Conservation (phyloP, 1,140 invertebrate genomes). For the Ostrea denselamellosa region DNA sequence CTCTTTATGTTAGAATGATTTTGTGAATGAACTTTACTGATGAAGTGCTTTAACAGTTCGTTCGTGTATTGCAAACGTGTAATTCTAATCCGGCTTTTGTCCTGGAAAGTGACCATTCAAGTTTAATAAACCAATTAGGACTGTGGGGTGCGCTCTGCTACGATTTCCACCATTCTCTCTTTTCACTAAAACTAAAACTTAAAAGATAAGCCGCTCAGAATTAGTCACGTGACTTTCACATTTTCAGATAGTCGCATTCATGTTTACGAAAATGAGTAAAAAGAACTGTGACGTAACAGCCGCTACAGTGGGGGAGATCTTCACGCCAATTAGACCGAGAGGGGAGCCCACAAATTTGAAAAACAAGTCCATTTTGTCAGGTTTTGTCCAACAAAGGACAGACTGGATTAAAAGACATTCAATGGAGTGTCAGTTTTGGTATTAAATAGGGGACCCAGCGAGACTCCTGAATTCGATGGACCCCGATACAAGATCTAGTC, state of each 20-base stretch:
- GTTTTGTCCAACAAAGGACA: constrained; percentile 46
- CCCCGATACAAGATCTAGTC: constrained; percentile 36
- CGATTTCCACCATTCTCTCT: not conserved
- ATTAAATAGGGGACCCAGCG: constrained; percentile 49
- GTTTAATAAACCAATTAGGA: constrained; percentile 34
- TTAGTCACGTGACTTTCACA: constrained; percentile 37
- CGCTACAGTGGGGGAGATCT: not conserved
- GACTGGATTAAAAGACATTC: constrained; percentile 53
- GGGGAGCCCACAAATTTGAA: constrained; percentile 46
- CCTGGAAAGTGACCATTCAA: constrained; percentile 1
- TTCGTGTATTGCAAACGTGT: not conserved
- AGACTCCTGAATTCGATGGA: constrained; percentile 44
- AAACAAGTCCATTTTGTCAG: constrained; percentile 53
- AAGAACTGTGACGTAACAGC: constrained; percentile 20
- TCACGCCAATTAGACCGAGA: constrained; percentile 35
- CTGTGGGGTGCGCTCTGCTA: constrained; percentile 4
- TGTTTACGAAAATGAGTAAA: not conserved
- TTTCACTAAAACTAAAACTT: constrained; percentile 13
- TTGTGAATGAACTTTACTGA: constrained; percentile 25
- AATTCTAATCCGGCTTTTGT: constrained; percentile 23
- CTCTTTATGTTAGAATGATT: not conserved
- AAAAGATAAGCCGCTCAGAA: constrained; percentile 21
- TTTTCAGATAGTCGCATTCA: constrained; percentile 10
- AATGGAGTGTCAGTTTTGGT: constrained; percentile 49
- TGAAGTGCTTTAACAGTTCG: not conserved